Evolutionary conservation across 2,797 vertebrate species (phyloP).

Genomic region (Schizopygopsis pylzovi): DNA sequence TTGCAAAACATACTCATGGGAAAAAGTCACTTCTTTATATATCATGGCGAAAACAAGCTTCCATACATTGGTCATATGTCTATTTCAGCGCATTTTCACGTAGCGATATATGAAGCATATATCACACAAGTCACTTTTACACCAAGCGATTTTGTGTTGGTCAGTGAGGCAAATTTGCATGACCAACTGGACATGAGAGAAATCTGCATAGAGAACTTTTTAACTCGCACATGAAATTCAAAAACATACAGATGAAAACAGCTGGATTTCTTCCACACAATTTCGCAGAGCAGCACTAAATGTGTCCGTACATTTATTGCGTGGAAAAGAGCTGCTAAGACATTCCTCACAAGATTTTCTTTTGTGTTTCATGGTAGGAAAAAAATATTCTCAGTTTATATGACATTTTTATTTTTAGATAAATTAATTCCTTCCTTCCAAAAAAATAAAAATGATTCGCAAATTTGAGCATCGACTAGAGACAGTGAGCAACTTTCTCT

Average conservation of each 20-base stretch:
- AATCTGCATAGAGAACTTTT: neutral
- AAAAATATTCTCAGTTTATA: neutral
- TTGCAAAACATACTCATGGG: neutral
- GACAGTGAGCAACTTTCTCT: constrained; percentile 20
- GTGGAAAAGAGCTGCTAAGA: neutral
- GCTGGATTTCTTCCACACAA: neutral
- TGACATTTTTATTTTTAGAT: neutral
- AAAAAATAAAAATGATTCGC: neutral
- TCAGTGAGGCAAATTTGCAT: neutral
- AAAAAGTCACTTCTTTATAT: no score
- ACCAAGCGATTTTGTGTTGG: neutral
- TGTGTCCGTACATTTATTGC: neutral
- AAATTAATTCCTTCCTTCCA: neutral
- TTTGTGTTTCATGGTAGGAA: neutral
- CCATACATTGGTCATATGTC: neutral
- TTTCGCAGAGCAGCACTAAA: neutral
- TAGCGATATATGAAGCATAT: neutral
- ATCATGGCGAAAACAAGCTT: neutral
- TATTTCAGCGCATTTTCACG: neutral
- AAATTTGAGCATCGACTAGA: neutral
- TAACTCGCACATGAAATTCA: neutral
- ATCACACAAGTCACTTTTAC: neutral
- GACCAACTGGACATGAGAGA: neutral
- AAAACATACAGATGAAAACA: no score
- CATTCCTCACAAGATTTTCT: no score